Conservation (phyloP, 2,888 invertebrate genomes). For the Acanthosepion esculentum region DNA sequence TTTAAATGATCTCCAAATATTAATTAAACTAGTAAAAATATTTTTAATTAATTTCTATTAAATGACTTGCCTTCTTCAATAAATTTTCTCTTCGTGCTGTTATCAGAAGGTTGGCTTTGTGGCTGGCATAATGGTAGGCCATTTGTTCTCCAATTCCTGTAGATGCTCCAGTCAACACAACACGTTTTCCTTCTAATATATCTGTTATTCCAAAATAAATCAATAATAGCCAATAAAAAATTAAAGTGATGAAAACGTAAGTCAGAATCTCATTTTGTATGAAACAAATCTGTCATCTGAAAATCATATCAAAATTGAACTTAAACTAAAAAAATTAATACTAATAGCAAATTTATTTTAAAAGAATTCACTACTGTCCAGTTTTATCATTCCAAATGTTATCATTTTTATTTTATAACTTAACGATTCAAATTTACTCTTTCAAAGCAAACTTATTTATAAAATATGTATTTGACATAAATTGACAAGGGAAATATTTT, state of each 20-base stretch:
- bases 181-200: slow-evolving; percentile 66
- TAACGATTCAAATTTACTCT: too few relatives aligned
- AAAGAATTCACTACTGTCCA: background rate
- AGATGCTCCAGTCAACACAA: slow-evolving; percentile 72
- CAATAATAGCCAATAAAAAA: background rate
- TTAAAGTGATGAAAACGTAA: background rate
- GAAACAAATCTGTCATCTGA: background rate
- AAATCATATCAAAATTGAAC: background rate
- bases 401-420: too few relatives aligned
- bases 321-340: background rate
- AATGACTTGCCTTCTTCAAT: slow-evolving; percentile 62
- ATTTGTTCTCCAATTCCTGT: slow-evolving; percentile 74
- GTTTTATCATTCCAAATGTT: too few relatives aligned
- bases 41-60: too few relatives aligned
- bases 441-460: too few relatives aligned
- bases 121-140: slow-evolving; percentile 71
- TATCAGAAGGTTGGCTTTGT: slow-evolving; percentile 69
- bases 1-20: too few relatives aligned
- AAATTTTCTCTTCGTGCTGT: slow-evolving; percentile 67
- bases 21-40: too few relatives aligned
- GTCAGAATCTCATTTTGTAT: background rate
- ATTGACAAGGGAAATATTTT: too few relatives aligned
- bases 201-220: slow-evolving; percentile 54
- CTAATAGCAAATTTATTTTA: background rate
- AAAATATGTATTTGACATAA: too few relatives aligned